Evolutionary conservation across 2,113 vertebrate species (phyloP).

Genomic region (Hipposideros armiger): DNA sequence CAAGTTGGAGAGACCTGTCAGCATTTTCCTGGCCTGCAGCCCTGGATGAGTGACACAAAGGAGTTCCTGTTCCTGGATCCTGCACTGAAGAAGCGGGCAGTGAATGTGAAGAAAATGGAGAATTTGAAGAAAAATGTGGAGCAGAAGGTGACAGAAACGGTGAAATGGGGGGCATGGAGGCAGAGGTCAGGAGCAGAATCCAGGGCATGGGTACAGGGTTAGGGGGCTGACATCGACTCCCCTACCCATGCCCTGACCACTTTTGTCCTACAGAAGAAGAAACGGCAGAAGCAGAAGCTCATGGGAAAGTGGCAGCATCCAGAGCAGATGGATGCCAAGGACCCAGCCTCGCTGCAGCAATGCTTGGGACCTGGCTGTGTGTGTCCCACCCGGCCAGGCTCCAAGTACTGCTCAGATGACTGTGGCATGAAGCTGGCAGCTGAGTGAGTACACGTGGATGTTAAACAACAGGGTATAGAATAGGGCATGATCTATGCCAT

Average conservation of each 20-base stretch:
- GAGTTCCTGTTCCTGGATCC: conserved; percentile 88
- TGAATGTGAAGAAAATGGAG: conserved; percentile 93
- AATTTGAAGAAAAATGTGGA: conserved; percentile 92
- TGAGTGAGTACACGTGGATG: conserved; percentile 87
- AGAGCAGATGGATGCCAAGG: conserved; percentile 86
- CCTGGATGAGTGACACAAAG: conserved; percentile 89
- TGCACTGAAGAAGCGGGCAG: conserved; percentile 89
- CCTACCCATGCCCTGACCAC: neutral
- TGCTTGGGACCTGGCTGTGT: conserved; percentile 93
- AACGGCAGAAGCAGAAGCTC: conserved; percentile 89
- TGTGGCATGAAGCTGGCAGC: conserved; percentile 95
- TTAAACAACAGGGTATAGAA: neutral
- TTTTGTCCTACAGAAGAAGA: conserved; percentile 87
- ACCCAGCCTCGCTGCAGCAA: conserved; percentile 86
- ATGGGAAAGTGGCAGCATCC: conserved; percentile 87
- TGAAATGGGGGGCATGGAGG: neutral
- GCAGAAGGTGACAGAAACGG: conserved; percentile 85
- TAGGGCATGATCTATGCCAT: neutral
- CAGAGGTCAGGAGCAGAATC: neutral
- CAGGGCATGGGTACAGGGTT: neutral
- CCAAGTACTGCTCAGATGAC: conserved; percentile 95
- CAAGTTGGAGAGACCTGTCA: neutral
- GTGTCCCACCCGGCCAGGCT: conserved; percentile 85
- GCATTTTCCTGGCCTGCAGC: conserved; percentile 78
- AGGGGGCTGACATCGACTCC: neutral